Percentiles rank a stretch among this genome's conserved stretches.
Conservation (phyloP, 1,140 invertebrate species). For the Meloidogyne hapla region DNA sequence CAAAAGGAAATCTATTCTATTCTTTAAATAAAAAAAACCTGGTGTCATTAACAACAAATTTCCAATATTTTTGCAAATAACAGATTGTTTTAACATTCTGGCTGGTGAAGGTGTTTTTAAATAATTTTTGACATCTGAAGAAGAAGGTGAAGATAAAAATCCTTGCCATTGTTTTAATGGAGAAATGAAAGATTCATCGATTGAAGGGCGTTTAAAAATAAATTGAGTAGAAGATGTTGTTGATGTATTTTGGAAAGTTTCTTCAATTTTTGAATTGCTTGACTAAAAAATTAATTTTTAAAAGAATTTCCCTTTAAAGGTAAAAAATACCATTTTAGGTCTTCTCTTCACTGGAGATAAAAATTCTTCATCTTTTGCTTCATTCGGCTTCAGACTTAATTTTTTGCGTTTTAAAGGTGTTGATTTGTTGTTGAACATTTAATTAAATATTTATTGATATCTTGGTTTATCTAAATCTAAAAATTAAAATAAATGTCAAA, state of each 20-base stretch:
- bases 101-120: not conserved
- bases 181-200: not conserved
- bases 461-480: too few species aligned
- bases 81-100: not conserved
- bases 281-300: too few species aligned
- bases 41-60: not conserved
- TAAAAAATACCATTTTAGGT: not conserved
- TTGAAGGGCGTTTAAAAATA: too few species aligned
- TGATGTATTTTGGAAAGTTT: too few species aligned
- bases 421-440: too few species aligned
- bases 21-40: not conserved
- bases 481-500: too few species aligned
- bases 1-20: too few species aligned
- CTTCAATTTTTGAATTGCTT: too few species aligned
- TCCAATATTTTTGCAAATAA: not conserved
- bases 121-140: not conserved
- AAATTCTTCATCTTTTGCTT: conserved; percentile 3
- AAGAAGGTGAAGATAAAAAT: not conserved
- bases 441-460: too few species aligned
- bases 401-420: not conserved
- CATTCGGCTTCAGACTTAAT: not conserved
- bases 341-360: not conserved
- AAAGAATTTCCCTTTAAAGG: too few species aligned
- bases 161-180: not conserved
- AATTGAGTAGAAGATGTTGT: too few species aligned